phyloP scores from a whole-genome alignment of 2,113 vertebrate species.

The Spea multiplicata region DNA sequence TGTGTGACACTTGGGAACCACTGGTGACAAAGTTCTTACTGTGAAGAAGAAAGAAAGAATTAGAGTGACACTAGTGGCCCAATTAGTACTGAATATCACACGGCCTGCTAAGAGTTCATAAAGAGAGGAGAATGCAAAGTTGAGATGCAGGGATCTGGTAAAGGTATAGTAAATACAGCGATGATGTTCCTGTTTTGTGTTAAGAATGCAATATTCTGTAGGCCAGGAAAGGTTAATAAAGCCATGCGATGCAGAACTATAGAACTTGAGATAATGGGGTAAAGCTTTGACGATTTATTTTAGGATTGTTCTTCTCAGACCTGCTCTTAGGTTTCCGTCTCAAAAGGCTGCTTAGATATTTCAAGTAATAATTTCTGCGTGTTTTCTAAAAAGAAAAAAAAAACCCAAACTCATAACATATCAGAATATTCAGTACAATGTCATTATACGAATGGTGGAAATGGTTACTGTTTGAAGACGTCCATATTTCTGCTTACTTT shows the following conservation, averaged over 20 bases:
- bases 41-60: neutral
- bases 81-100: no score
- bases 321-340: slow-evolving; percentile 19
- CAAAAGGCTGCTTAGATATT: slow-evolving; percentile 23
- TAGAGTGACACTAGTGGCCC: neutral
- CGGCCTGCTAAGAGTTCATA: no score
- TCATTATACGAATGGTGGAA: no score
- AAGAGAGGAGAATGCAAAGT: no score
- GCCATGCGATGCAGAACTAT: no score
- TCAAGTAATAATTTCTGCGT: slow-evolving; percentile 28
- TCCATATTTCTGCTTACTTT: no score
- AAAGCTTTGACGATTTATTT: no score
- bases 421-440: no score
- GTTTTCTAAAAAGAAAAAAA: slow-evolving; percentile 7
- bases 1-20: slow-evolving; percentile 14
- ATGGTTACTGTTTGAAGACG: no score
- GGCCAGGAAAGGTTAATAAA: neutral
- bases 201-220: neutral
- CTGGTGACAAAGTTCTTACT: slow-evolving; percentile 26
- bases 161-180: neutral
- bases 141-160: neutral
- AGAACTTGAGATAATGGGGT: no score
- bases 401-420: neutral
- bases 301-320: neutral
- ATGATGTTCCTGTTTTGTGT: neutral